These are phyloP conservation scores for Ptyas mucosa DNA, from an alignment of 2,113 vertebrate species.

Conservation along the genomic window DNA sequence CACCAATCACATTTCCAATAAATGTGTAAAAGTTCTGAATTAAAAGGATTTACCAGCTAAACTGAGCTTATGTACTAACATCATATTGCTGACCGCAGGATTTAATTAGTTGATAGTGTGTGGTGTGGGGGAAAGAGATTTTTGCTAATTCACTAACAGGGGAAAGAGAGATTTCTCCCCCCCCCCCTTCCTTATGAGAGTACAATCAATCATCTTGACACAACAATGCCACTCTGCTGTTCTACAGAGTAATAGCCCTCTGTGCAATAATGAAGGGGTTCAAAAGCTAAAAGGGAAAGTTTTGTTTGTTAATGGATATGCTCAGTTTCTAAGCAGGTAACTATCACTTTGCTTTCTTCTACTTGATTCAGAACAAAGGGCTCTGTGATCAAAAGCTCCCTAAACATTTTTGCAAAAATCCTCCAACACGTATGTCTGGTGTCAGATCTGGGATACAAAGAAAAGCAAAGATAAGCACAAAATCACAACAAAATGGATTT, in stretches of 20 bases:
- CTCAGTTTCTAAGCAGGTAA: not conserved
- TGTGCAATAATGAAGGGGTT: not conserved
- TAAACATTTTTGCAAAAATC: not conserved
- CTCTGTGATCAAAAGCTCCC: not conserved
- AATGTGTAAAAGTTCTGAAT: slow-evolving; percentile 48
- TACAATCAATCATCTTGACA: not conserved
- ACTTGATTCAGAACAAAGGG: not conserved
- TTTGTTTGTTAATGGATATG: not conserved
- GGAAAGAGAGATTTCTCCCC: slow-evolving; percentile 6
- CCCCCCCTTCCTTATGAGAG: slow-evolving; percentile 12
- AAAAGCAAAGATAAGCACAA: not conserved
- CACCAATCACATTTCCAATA: slow-evolving; percentile 21
- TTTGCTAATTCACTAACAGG: slow-evolving; percentile 36
- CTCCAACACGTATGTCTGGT: not conserved
- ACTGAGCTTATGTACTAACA: slow-evolving; percentile 29
- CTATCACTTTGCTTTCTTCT: not conserved
- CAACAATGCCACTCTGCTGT: not conserved
- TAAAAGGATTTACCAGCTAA: slow-evolving; percentile 46
- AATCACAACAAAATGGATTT: not conserved
- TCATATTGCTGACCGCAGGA: slow-evolving; percentile 28
- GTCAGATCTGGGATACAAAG: not conserved
- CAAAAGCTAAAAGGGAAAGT: not conserved
- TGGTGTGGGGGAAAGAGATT: slow-evolving; percentile 37
- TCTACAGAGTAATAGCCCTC: not conserved
- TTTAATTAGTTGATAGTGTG: slow-evolving; percentile 45